Conservation (phyloP, 2,797 vertebrate genomes). For the Sciurus vulgaris region DNA sequence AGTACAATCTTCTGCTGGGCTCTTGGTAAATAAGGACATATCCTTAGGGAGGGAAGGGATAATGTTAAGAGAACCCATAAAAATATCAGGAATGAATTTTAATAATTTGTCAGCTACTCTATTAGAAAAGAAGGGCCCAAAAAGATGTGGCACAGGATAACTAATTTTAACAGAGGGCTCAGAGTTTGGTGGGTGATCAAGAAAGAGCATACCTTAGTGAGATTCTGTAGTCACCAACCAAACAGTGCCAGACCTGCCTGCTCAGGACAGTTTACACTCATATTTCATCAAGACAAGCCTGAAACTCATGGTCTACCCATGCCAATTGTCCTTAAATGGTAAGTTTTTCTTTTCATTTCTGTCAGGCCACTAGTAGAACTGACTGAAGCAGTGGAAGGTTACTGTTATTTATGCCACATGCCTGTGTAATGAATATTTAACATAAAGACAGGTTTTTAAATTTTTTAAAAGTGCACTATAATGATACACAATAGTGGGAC, state of each 20-base stretch:
- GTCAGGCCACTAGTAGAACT: not conserved
- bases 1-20: not conserved
- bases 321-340: not conserved
- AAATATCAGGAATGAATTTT: slow-evolving; percentile 10
- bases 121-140: not conserved
- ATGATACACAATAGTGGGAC: too few species aligned
- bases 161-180: not conserved
- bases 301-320: not conserved
- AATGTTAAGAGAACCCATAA: not conserved
- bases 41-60: not conserved
- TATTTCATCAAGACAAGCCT: not conserved
- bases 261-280: not conserved
- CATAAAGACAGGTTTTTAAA: not conserved
- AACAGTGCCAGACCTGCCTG: not conserved
- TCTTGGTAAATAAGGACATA: not conserved
- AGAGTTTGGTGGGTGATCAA: not conserved
- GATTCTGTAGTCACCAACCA: not conserved
- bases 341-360: not conserved
- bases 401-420: not conserved
- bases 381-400: not conserved
- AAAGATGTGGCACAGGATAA: not conserved
- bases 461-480: too few species aligned
- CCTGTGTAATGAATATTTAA: not conserved
- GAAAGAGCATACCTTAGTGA: not conserved
- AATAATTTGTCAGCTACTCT: not conserved